A percentile compares a stretch with the other conserved stretches of the same genome.
phyloP scores from a whole-genome alignment of 2,797 vertebrate species.

The Myripristis jacobus region DNA sequence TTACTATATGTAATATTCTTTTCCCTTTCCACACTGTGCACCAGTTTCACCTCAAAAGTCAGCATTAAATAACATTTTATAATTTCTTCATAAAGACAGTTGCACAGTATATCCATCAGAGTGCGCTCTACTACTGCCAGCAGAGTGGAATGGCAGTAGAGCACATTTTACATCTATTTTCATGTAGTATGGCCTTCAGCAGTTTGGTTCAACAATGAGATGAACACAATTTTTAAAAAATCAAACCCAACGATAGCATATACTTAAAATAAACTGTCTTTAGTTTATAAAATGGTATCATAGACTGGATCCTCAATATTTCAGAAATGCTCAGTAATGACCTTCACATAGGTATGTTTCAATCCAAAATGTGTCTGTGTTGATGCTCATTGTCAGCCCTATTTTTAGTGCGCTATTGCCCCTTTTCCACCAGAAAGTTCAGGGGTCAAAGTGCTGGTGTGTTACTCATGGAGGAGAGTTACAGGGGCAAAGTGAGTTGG shows the following conservation, averaged over 20 bases:
- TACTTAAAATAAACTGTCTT: too few relatives aligned
- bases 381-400: too few relatives aligned
- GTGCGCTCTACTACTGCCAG: background rate
- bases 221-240: background rate
- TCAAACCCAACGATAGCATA: too few relatives aligned
- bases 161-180: background rate
- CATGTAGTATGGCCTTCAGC: background rate
- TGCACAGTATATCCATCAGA: constrained; percentile 10
- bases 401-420: background rate
- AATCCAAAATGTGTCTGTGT: background rate
- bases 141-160: background rate
- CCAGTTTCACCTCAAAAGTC: too few relatives aligned
- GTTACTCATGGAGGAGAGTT: too few relatives aligned
- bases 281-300: background rate
- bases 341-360: background rate
- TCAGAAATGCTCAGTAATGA: background rate
- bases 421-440: too few relatives aligned
- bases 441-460: too few relatives aligned
- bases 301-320: background rate
- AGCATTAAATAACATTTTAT: background rate
- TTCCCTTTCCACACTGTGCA: background rate
- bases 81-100: constrained; percentile 7
- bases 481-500: too few relatives aligned
- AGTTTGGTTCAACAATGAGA: background rate
- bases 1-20: background rate